Conservation (phyloP, 2,888 invertebrate species). For the Serripes groenlandicus region DNA sequence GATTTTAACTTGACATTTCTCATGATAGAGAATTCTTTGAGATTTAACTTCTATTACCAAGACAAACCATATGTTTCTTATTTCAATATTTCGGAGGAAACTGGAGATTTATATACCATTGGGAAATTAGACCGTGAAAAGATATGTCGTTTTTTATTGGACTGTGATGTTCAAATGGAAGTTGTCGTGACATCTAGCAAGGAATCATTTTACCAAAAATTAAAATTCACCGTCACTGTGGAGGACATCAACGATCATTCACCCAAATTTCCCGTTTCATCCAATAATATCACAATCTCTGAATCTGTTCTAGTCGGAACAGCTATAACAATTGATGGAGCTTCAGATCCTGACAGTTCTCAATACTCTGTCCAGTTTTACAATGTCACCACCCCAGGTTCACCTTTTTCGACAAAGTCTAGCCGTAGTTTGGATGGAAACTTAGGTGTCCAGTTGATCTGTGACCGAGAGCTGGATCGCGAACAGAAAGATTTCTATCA, state of each 20-base stretch:
- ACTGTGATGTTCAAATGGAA: constrained; percentile 71
- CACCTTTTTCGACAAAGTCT: constrained; percentile 74
- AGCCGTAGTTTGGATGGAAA: constrained; percentile 74
- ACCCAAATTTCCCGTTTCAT: constrained; percentile 75
- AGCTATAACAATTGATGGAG: constrained; percentile 73
- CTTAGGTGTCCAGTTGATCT: constrained; percentile 75
- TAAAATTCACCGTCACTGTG: constrained; percentile 79
- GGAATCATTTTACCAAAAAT: constrained; percentile 76
- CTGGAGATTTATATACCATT: constrained; percentile 71
- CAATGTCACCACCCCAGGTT: constrained; percentile 71
- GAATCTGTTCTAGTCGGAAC: constrained; percentile 73
- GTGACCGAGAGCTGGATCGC: constrained; percentile 74
- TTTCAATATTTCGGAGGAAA: constrained; percentile 74
- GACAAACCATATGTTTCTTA: constrained; percentile 65
- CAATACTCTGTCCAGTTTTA: constrained; percentile 77
- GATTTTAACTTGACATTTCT: constrained; percentile 71
- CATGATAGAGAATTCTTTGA: constrained; percentile 66
- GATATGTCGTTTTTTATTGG: constrained; percentile 70
- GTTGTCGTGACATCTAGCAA: constrained; percentile 77
- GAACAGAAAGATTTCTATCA: constrained; percentile 74
- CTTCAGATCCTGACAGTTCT: constrained; percentile 76
- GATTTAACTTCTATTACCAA: constrained; percentile 75
- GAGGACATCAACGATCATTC: constrained; percentile 83
- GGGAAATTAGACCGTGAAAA: constrained; percentile 75
- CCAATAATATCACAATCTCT: constrained; percentile 71